Base-by-base conservation (phyloP, 2,797 vertebrate species). In the Molossus alvarezi region DNA sequence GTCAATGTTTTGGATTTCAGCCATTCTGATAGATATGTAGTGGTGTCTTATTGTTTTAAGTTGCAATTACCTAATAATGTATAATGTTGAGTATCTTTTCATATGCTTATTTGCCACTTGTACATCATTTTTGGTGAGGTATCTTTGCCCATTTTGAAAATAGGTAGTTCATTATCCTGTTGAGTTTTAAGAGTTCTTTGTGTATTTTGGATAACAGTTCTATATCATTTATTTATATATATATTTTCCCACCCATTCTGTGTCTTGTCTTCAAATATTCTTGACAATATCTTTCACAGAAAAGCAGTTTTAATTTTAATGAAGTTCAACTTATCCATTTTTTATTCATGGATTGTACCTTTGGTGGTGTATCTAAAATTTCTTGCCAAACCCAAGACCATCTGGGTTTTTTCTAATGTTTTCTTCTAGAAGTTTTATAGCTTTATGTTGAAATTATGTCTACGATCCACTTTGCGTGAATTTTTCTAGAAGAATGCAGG, bases 231-330 rank as follows among this genome's bases (percentile, higher is more conserved):
- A 45, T 45, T 5, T 45, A 45, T 45, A 45, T 45, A 45, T 10
- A 91, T 2, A 48, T 55, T 85, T 85, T 95, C 15, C 25, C 48
- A 11, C 41, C 7, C 45, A 80, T 77, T 89, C 3, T 60, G 29
- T 53, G 29, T 53, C 73, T 72, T 55, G 11, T 55, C 55, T 91
- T 88, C n/a, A 92, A 81, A 53, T 85, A 64, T 45, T 91, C 11
- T 83, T 83, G 48, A 83, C 9, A 33, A 2, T 55, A 58, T 41
- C 23, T 85, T 90, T 72, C 41, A 73, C 20, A 83, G 33, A 25
- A 8, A 9, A 77, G 27, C 64, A 33, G 0, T 33, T 60, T 88
- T 45, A 45, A 45, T 45, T 45, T 45, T 45, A 45, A 45, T 45
- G 41, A 45, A 45, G 41, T 45, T 45, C 41, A 45, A 45, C 41